A percentile compares a stretch with the other conserved stretches of the same genome.
phyloP scores from a whole-genome alignment of 2,797 vertebrate genomes.

The Pampus argenteus region DNA sequence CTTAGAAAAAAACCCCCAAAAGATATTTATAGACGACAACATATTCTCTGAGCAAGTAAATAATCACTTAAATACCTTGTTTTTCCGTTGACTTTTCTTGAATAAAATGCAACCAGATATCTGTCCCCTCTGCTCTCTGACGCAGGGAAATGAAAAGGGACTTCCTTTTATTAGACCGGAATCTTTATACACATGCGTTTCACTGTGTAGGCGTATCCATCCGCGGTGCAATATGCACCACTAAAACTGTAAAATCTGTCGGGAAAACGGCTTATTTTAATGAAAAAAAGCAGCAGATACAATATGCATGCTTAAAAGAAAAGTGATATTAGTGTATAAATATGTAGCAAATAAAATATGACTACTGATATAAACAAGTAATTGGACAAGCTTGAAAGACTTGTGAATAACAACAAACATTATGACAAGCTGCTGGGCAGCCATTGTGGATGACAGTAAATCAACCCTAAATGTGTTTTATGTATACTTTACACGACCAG shows the following conservation, averaged over 20 bases:
- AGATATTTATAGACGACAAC: not conserved
- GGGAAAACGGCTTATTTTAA: not conserved
- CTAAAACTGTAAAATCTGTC: not conserved
- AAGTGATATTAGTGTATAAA: not conserved
- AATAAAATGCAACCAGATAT: slow-evolving; percentile 81
- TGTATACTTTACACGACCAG: not conserved
- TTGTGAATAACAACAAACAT: not conserved
- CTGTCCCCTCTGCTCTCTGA: slow-evolving; percentile 80
- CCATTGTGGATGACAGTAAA: not conserved
- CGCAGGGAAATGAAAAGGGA: slow-evolving; percentile 84
- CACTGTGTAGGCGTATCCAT: slow-evolving; percentile 80
- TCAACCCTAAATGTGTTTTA: not conserved
- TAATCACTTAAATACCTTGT: slow-evolving; percentile 67
- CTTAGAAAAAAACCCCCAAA: not conserved
- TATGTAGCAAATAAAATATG: accelerated
- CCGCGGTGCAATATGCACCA: slow-evolving; percentile 72
- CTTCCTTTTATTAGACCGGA: slow-evolving; percentile 79
- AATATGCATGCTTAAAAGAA: not conserved
- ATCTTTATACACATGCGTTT: slow-evolving; percentile 85
- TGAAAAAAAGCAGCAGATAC: accelerated
- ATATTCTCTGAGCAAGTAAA: accelerated
- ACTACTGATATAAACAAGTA: accelerated
- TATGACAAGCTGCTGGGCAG: not conserved
- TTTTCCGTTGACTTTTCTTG: slow-evolving; percentile 82
- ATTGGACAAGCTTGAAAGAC: not conserved